Conservation (phyloP, 2,888 invertebrate species). For the Tetragonisca angustula region DNA sequence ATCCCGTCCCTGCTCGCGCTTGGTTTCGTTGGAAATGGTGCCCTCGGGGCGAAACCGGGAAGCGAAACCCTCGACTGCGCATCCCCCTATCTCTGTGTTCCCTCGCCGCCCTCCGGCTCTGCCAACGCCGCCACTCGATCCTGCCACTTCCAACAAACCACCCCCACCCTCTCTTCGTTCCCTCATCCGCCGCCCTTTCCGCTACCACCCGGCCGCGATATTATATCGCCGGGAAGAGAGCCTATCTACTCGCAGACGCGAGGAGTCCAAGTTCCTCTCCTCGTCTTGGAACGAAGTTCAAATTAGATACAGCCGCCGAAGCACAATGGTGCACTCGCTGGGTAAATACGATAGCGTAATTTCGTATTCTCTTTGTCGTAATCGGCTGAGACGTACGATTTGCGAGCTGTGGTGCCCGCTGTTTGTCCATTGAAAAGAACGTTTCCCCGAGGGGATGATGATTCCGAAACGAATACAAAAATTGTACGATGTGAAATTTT, state of each 20-base stretch:
- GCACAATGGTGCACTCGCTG: slow-evolving; percentile 49
- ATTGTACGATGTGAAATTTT: no score
- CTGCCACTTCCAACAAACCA: slow-evolving; percentile 44
- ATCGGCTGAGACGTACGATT: slow-evolving; percentile 53
- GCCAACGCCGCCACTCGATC: slow-evolving; percentile 39
- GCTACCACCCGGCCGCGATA: slow-evolving; percentile 37
- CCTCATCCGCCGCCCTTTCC: slow-evolving; percentile 3
- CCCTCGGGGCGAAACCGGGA: slow-evolving; percentile 79
- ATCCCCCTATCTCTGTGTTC: slow-evolving; percentile 65
- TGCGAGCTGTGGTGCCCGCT: slow-evolving; percentile 2
- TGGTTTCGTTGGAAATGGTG: slow-evolving; percentile 80
- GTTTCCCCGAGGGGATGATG: neutral
- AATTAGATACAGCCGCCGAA: slow-evolving; percentile 54
- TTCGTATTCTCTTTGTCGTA: slow-evolving; percentile 52
- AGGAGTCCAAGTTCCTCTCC: slow-evolving; percentile 52
- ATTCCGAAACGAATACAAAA: neutral
- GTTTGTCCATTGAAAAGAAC: slow-evolving; percentile 31
- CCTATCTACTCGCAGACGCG: slow-evolving; percentile 58
- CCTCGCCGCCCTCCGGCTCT: slow-evolving; percentile 56
- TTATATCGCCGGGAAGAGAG: slow-evolving; percentile 54
- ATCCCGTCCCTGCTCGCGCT: slow-evolving; percentile 71
- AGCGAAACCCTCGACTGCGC: slow-evolving; percentile 75
- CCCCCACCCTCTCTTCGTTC: neutral
- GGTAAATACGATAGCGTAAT: slow-evolving; percentile 52
- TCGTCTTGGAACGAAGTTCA: slow-evolving; percentile 59